Evolutionary conservation across 2,888 invertebrate genomes (phyloP).

Genomic region (Argyra leucocephala): DNA sequence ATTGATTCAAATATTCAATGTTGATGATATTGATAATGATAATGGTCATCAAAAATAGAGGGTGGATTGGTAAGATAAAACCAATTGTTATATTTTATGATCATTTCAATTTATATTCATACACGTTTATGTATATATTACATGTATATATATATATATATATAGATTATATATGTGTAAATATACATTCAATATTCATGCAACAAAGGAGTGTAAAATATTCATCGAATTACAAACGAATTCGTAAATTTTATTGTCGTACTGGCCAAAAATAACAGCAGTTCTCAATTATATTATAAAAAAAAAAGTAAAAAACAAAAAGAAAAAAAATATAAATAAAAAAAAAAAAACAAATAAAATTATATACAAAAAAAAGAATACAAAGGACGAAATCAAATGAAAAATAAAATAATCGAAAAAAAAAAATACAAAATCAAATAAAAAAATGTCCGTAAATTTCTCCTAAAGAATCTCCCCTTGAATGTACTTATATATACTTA

Average conservation of each 20-base stretch:
- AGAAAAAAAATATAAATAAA: neutral
- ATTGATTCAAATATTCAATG: too few relatives aligned
- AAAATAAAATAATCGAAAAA: slow-evolving; percentile 2
- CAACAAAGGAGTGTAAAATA: neutral
- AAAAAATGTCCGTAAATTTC: neutral
- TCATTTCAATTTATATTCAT: neutral
- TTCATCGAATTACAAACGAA: neutral
- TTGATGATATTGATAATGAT: too few relatives aligned
- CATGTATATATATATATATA: too few relatives aligned
- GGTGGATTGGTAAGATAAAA: neutral
- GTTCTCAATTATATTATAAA: neutral
- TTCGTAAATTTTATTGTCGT: neutral
- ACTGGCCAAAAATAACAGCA: neutral
- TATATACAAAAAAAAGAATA: neutral
- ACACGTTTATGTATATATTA: too few relatives aligned
- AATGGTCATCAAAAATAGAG: neutral
- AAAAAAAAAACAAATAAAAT: neutral
- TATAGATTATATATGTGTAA: too few relatives aligned
- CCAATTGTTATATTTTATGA: neutral
- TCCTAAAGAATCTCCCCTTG: too few relatives aligned
- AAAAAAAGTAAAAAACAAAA: neutral
- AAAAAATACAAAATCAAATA: neutral
- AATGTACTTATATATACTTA: too few relatives aligned
- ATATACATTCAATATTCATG: too few relatives aligned
- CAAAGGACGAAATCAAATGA: slow-evolving; percentile 1